Percentiles rank a stretch among this genome's conserved stretches.
Evolutionary conservation across 2,797 vertebrate species (phyloP).

Genomic region (Thunnus albacares): DNA sequence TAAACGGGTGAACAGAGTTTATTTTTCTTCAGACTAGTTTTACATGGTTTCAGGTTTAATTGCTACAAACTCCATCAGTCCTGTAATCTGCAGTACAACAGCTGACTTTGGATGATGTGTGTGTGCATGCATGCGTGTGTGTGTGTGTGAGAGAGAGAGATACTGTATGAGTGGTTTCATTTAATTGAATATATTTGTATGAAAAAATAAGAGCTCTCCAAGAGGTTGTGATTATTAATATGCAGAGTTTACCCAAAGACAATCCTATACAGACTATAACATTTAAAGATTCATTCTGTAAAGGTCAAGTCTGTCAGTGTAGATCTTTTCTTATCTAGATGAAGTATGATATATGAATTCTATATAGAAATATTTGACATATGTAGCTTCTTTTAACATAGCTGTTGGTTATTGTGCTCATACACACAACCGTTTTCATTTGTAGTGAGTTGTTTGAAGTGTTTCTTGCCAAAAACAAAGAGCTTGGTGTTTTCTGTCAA

Average conservation of each 20-base stretch:
- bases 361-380: neutral
- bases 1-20: conserved; percentile 5
- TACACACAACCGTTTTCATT: neutral
- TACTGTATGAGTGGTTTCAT: conserved; percentile 4
- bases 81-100: neutral
- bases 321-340: conserved; percentile 34
- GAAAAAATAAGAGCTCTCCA: neutral
- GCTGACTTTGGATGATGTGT: neutral
- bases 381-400: conserved; percentile 5
- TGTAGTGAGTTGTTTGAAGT: conserved; percentile 31
- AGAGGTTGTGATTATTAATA: conserved; percentile 37
- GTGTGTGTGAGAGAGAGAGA: neutral
- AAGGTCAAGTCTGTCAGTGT: neutral
- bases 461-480: conserved; percentile 24
- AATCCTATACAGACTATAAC: conserved; percentile 35
- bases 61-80: neutral
- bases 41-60: neutral
- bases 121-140: neutral
- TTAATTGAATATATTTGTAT: conserved; percentile 17
- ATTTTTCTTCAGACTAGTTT: conserved; percentile 9
- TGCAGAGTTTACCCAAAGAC: conserved; percentile 51
- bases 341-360: conserved; percentile 3
- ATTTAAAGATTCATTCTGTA: neutral
- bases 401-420: conserved; percentile 17
- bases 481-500: conserved; percentile 3